Conservation (phyloP, 2,888 invertebrate species). For the Exocentrus adspersus region DNA sequence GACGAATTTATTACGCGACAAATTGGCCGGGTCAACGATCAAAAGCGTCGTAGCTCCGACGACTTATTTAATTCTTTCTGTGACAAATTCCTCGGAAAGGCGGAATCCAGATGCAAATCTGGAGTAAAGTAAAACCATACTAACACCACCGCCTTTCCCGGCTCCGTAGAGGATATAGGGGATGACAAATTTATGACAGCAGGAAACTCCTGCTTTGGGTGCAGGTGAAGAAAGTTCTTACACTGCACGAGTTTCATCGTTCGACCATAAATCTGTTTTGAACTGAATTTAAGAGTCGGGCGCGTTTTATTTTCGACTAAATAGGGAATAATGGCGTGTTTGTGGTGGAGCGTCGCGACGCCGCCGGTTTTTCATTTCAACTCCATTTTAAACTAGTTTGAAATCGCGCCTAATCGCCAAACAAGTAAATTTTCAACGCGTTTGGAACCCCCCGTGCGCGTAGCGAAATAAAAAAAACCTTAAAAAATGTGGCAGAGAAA, state of each 20-base stretch:
- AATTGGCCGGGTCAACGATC: not conserved
- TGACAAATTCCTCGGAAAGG: conserved; percentile 53
- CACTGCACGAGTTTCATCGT: no score
- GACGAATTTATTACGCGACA: not conserved
- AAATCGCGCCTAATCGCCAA: conserved; percentile 6
- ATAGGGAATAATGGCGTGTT: conserved; percentile 29
- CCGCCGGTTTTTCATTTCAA: conserved; percentile 13
- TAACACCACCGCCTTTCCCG: conserved; percentile 58
- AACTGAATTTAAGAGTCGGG: no score
- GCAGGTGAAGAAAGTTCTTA: no score
- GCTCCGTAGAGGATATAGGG: conserved; percentile 53
- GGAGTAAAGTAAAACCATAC: conserved; percentile 56
- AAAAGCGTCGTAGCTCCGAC: not conserved
- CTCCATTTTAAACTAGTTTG: conserved; percentile 1
- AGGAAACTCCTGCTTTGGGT: no score
- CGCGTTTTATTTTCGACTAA: no score
- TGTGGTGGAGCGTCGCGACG: conserved; percentile 19
- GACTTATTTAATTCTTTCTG: no score
- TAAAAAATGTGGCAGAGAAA: no score
- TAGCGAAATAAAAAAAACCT: no score
- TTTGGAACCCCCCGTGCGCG: conserved; percentile 9
- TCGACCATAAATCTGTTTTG: no score
- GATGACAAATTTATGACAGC: conserved; percentile 59
- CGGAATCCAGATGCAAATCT: conserved; percentile 60
- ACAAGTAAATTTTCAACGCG: not conserved